Conservation (phyloP, 1,140 invertebrate genomes). For the Lineus longissimus region DNA sequence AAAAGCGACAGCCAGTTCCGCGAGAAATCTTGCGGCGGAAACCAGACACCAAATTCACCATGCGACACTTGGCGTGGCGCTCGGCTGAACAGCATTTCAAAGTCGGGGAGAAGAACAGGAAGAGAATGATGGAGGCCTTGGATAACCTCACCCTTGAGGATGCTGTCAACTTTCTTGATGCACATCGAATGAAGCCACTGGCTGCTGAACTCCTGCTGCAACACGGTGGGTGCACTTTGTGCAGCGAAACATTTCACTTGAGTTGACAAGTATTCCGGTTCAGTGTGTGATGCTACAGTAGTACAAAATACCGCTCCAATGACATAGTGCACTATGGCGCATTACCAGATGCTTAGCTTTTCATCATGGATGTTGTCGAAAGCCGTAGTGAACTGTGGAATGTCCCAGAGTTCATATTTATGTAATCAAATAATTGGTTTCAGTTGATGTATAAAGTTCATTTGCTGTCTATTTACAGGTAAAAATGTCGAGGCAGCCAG, state of each 20-base stretch:
- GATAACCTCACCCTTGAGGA: conserved; percentile 27
- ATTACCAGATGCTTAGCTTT: no score
- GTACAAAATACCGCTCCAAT: not conserved
- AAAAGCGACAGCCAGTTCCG: conserved; percentile 20
- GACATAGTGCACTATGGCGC: no score
- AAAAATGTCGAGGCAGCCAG: conserved; percentile 21
- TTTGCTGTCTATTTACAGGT: conserved; percentile 18
- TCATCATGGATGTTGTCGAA: no score
- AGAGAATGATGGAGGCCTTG: conserved; percentile 30
- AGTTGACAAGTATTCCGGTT: not conserved
- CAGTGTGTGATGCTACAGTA: not conserved
- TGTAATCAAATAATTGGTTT: no score
- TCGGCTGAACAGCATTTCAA: conserved; percentile 33
- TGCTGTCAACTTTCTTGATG: conserved; percentile 30
- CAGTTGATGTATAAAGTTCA: no score
- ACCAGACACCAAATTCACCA: conserved; percentile 16
- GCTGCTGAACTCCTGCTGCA: conserved; percentile 26
- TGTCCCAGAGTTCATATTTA: no score
- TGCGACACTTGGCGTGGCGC: conserved; percentile 13
- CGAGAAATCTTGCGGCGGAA: conserved; percentile 23
- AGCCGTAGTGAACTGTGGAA: no score
- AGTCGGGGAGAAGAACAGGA: conserved; percentile 19
- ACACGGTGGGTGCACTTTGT: conserved; percentile 19
- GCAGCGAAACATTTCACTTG: not conserved
- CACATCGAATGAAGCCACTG: conserved; percentile 22